These are phyloP conservation scores for Centroberyx gerrardi DNA, from an alignment of 2,797 vertebrate species.

Conservation along the genomic window DNA sequence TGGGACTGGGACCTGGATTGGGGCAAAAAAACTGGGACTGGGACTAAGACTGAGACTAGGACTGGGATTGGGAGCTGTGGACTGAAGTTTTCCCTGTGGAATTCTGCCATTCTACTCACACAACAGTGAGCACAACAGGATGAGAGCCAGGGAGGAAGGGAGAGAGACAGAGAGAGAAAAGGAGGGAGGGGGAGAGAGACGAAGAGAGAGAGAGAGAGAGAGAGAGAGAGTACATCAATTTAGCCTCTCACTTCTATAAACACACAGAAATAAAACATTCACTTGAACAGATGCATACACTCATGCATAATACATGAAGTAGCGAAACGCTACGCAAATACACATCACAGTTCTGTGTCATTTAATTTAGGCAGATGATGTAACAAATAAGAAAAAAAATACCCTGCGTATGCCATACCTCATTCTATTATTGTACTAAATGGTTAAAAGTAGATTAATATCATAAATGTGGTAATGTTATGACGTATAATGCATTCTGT, in stretches of 20 bases:
- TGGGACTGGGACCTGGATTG: too few relatives aligned
- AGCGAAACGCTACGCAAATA: not conserved
- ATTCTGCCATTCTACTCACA: slow-evolving; percentile 9
- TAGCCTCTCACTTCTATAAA: slow-evolving; percentile 41
- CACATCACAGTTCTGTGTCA: slow-evolving; percentile 48
- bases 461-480: slow-evolving; percentile 5
- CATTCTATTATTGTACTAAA: slow-evolving; percentile 22
- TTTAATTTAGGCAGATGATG: slow-evolving; percentile 57
- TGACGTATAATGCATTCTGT: not conserved
- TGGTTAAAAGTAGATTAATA: slow-evolving; percentile 8
- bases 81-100: slow-evolving; percentile 40
- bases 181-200: not conserved
- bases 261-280: slow-evolving; percentile 46
- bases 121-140: slow-evolving; percentile 12
- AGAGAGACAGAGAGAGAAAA: not conserved
- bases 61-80: not conserved
- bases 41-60: too few relatives aligned
- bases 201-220: not conserved
- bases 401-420: not conserved
- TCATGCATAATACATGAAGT: slow-evolving; percentile 53
- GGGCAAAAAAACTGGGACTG: too few relatives aligned
- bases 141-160: not conserved
- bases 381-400: slow-evolving; percentile 32
- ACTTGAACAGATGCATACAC: slow-evolving; percentile 52
- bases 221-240: slow-evolving; percentile 44